Evolutionary conservation across 2,888 invertebrate genomes (phyloP).

Genomic region (Drosophila mimetica): DNA sequence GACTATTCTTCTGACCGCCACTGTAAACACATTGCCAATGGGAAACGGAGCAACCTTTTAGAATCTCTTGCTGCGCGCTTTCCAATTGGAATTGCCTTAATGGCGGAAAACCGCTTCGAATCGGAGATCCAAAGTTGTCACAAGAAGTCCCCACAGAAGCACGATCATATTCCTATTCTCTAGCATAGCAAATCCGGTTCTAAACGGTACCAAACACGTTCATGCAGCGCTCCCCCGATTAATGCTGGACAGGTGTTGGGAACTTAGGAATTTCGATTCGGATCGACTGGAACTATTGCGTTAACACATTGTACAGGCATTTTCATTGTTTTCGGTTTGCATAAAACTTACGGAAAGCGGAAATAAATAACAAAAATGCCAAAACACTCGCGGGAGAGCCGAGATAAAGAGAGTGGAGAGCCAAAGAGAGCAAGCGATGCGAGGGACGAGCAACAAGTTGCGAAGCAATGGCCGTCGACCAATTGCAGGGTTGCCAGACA

Average conservation of each 20-base stretch:
- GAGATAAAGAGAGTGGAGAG: constrained; percentile 36
- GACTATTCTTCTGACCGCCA: not conserved
- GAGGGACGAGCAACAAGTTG: constrained; percentile 73
- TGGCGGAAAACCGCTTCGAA: constrained; percentile 51
- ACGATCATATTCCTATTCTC: constrained; percentile 40
- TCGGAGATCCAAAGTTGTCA: constrained; percentile 65
- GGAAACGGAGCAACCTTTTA: constrained; percentile 14
- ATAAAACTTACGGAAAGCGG: constrained; percentile 26
- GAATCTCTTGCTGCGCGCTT: constrained; percentile 16
- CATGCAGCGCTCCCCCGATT: constrained; percentile 20
- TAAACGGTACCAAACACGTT: constrained; percentile 61
- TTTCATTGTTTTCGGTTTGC: constrained; percentile 16
- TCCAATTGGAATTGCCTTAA: constrained; percentile 40
- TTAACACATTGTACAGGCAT: constrained; percentile 10
- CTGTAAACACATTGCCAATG: constrained; percentile 24
- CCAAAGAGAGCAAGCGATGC: constrained; percentile 40
- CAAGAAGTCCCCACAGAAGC: constrained; percentile 36
- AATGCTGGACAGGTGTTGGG: constrained; percentile 19
- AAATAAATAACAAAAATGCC: constrained; percentile 44
- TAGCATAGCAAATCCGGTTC: constrained; percentile 67
- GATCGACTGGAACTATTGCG: not conserved
- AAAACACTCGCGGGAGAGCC: constrained; percentile 45
- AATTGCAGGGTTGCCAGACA: constrained; percentile 69
- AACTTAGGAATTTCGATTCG: constrained; percentile 1
- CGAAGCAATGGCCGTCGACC: constrained; percentile 73